Base-by-base conservation (phyloP, 1,140 invertebrate genomes). In the Diuraphis noxia region DNA sequence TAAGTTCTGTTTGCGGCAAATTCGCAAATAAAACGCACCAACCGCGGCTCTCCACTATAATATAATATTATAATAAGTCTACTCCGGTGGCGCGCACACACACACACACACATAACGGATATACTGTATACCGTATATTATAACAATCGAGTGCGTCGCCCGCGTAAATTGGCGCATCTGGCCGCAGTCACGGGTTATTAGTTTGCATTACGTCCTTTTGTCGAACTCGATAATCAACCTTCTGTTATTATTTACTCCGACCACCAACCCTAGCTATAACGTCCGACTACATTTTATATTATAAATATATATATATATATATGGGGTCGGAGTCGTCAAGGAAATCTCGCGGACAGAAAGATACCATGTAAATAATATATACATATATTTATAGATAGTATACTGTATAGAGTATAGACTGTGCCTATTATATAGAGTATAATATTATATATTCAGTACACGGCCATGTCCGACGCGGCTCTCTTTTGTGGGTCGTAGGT, bases 231-330 rank as follows among this genome's bases (percentile, higher is more conserved):
- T 81, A 79, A 81, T 81, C 72, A 36, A 79, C 88, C 88, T 79
- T 90, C 88, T 90, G 88, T 90, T 90, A 89, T 72, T 72, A 90
- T 90, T 90, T 90, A 90, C 88, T 90, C 88, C 88, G 63, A n/a
- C n/a, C 85, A 8, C 46, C 85, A 30, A 41, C 82, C 41, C 84
- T 21, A n/a, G n/a, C n/a, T n/a, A n/a, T 43, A 25, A 17, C 41
- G 30, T 46, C 41, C 38, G 81, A 38, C 40, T 30, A n/a, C 36
- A 81, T 81, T 25, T 79, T 79, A 79, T 36, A 36, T 77, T 79
- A 87, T 23, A 86, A 4, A 36, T 43, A 10, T 43, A 10, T 46
- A 17, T 49, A 23, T 49, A 23, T 49, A 21, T 17, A 19, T 13
- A n/a, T 13, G 30, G 56, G 56, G 56, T 5, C 30, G 30, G 56